Base-by-base conservation (phyloP, 2,888 invertebrate species). In the Eucera pruinosa region DNA sequence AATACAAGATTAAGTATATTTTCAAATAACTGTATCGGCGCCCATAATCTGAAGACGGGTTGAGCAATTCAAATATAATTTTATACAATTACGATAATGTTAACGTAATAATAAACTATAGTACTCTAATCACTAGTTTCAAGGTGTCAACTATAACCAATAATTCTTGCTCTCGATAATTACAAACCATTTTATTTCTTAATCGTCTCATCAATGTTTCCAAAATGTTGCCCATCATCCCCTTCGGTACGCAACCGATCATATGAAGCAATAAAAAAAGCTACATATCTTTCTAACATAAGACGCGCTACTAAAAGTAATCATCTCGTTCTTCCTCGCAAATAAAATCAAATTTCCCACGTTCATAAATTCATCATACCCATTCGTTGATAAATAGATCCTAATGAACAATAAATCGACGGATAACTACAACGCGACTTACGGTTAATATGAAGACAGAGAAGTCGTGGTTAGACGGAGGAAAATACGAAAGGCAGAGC, bases 401-500 rank as follows among this genome's bases (percentile, higher is more conserved):
- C n/a, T 54, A 57, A 36, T 27, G 1, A 1, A 13, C 13, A 20
- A n/a, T 7, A 20, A 11, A 11, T 39, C n/a, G 60, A 2, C 11
- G 33, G 25, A 33, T 15, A 45, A 60, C 27, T 11, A 30, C 25
- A 15, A 27, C 45, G 25, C 25, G 62, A 68, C 76, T 66, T 66
- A 66, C 41, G 25, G 39, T 57, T 25, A 11, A 39, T 60, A 27
- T 65, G 77, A 82, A 85, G 84, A 69, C 62, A 81, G 76, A 78
- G 81, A 78, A 85, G 82, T 82, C 30, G 81, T 77, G 79, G 81
- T 86, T 83, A 87, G 87, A 86, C 72, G 58, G 57, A 81, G 80
- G 57, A 77, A 83, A 84, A 81, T 78, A 75, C 62, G 76, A 23
- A 81, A 78, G 86, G 83, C 74, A 67, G 82, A 80, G 57, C 55